These are phyloP conservation scores for Macquaria ambigua DNA, from an alignment of 2,113 vertebrate genomes.

Conservation along the genomic window DNA sequence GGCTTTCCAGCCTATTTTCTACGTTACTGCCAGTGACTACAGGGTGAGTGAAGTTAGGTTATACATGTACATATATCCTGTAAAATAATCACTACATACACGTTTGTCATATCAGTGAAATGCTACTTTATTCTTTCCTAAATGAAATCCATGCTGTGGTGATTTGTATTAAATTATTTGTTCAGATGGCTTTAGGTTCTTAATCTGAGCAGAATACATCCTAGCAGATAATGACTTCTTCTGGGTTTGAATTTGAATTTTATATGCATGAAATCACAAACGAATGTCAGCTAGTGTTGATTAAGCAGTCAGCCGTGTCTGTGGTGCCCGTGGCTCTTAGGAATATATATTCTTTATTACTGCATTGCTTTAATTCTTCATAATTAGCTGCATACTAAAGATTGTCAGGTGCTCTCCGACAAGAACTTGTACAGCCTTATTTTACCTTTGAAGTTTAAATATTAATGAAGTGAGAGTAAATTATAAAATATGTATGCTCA, in stretches of 20 bases:
- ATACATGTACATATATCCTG: neutral
- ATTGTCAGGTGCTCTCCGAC: neutral
- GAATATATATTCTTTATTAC: slow-evolving; percentile 25
- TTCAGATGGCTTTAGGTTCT: slow-evolving; percentile 26
- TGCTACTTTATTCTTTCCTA: slow-evolving; percentile 1
- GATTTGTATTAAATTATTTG: slow-evolving; percentile 33
- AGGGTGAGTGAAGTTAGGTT: slow-evolving; percentile 87
- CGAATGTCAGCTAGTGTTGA: slow-evolving; percentile 23
- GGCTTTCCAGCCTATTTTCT: slow-evolving; percentile 99
- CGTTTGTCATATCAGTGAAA: neutral
- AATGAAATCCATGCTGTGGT: neutral
- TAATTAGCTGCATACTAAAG: neutral
- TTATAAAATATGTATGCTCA: slow-evolving; percentile 27
- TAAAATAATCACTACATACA: neutral
- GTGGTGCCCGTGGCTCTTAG: slow-evolving; percentile 11
- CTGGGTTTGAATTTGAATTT: slow-evolving; percentile 27
- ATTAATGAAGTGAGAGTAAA: slow-evolving; percentile 17
- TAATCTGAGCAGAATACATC: slow-evolving; percentile 35
- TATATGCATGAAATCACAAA: slow-evolving; percentile 24
- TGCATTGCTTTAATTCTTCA: slow-evolving; percentile 19
- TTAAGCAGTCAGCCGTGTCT: slow-evolving; percentile 24
- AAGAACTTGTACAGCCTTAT: slow-evolving; percentile 7
- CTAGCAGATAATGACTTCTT: slow-evolving; percentile 40
- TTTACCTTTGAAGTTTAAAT: slow-evolving; percentile 25
- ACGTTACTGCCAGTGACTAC: slow-evolving; percentile 98